Percentiles rank a stretch among this genome's conserved stretches.
phyloP scores from a whole-genome alignment of 1,140 invertebrate species.

The Macrobrachium rosenbergii region DNA sequence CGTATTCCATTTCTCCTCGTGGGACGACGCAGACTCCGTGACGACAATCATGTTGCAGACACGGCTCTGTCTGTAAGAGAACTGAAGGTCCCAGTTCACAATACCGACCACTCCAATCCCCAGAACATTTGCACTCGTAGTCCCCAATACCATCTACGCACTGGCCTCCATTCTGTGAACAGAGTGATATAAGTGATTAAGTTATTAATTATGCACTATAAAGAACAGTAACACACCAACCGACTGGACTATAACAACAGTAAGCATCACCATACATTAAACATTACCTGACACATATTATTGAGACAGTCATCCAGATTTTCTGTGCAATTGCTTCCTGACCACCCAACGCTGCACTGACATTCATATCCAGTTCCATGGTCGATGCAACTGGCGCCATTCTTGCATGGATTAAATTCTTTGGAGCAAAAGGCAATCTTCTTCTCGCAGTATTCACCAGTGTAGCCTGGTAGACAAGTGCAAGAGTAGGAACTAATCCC shows the following conservation, averaged over 20 bases:
- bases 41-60: conserved; percentile 96
- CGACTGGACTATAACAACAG: not conserved
- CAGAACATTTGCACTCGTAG: conserved; percentile 90
- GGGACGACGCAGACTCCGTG: conserved; percentile 96
- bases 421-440: conserved; percentile 92
- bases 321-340: conserved; percentile 91
- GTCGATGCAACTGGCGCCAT: conserved; percentile 90
- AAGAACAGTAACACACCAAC: not conserved
- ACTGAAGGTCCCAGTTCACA: conserved; percentile 84
- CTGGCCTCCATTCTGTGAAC: conserved; percentile 85
- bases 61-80: conserved; percentile 91
- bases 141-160: conserved; percentile 90
- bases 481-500: conserved; percentile 87
- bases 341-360: conserved; percentile 89
- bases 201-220: not conserved
- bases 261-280: not conserved
- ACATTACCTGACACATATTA: conserved; percentile 63
- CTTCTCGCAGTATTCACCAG: conserved; percentile 73
- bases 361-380: conserved; percentile 92
- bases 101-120: conserved; percentile 89
- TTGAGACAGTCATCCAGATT: conserved; percentile 94
- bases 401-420: conserved; percentile 92
- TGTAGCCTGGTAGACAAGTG: conserved; percentile 85
- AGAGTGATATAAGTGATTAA: not conserved
- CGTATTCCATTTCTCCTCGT: conserved; percentile 83